A percentile compares a stretch with the other conserved stretches of the same genome.
phyloP scores from a whole-genome alignment of 2,888 invertebrate genomes.

The Poecilus cupreus region DNA sequence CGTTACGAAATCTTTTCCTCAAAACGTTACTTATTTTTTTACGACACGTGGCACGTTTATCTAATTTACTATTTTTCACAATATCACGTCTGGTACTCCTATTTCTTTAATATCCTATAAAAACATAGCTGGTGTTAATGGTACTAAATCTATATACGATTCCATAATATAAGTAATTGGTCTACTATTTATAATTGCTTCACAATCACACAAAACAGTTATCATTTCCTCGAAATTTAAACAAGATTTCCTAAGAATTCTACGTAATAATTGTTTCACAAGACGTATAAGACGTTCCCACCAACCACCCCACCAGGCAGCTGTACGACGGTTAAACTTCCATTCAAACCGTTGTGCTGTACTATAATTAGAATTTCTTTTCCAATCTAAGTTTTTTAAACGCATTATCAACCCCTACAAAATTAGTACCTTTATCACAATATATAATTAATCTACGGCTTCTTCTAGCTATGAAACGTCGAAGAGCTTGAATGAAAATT shows the following conservation, averaged over 20 bases:
- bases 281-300: not conserved
- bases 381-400: slow-evolving; percentile 21
- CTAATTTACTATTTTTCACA: not conserved
- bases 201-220: not conserved
- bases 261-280: not conserved
- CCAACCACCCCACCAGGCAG: not conserved
- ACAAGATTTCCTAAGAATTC: not conserved
- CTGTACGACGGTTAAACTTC: not conserved
- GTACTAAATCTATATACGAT: too few species aligned
- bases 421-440: slow-evolving; percentile 66
- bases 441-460: slow-evolving; percentile 63
- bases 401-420: slow-evolving; percentile 60
- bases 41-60: not conserved
- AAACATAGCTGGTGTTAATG: not conserved
- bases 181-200: not conserved
- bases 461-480: slow-evolving; percentile 63
- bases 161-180: not conserved
- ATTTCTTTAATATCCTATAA: not conserved
- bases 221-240: not conserved
- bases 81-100: not conserved
- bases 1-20: not conserved
- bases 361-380: not conserved
- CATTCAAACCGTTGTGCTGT: not conserved
- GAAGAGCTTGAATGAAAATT: slow-evolving; percentile 63
- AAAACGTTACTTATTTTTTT: not conserved